Evolutionary conservation across 2,888 invertebrate species (phyloP).

Genomic region (Capitulum mitella): DNA sequence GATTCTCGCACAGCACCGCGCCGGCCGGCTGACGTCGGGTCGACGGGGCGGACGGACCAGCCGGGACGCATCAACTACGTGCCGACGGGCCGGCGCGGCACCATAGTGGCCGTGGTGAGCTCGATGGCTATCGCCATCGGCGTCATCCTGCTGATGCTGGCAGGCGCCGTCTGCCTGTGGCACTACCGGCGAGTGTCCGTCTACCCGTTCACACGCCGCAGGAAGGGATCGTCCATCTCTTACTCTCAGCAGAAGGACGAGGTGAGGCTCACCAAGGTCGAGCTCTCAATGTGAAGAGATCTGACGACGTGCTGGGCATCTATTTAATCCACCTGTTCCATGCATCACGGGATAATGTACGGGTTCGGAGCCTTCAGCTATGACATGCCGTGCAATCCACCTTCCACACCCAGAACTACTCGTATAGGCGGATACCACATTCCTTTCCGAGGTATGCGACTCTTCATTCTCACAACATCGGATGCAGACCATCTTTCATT

Average conservation of each 20-base stretch:
- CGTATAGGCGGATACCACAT: too few species aligned
- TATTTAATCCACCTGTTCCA: too few species aligned
- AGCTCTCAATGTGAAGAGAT: too few species aligned
- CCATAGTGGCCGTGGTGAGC: conserved; percentile 30
- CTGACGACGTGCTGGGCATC: too few species aligned
- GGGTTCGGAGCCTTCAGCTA: too few species aligned
- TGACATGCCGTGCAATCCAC: too few species aligned
- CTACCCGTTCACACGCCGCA: conserved; percentile 27
- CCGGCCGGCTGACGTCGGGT: not conserved
- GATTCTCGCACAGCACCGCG: not conserved
- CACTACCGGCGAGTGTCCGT: conserved; percentile 29
- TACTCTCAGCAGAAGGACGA: conserved; percentile 39
- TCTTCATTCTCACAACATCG: too few species aligned
- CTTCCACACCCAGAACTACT: too few species aligned
- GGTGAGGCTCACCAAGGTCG: too few species aligned
- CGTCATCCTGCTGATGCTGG: conserved; percentile 31
- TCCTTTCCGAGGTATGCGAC: too few species aligned
- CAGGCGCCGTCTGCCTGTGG: conserved; percentile 30
- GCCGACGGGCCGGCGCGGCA: not conserved
- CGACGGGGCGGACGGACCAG: not conserved
- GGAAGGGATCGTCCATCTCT: conserved; percentile 37
- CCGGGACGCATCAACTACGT: conserved; percentile 18
- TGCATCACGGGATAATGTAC: too few species aligned
- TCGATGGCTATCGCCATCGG: conserved; percentile 33
- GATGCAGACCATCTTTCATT: too few species aligned